Percentiles rank a stretch among this genome's conserved stretches.
phyloP scores from a whole-genome alignment of 2,797 vertebrate genomes.

The Chloroceryle amazona region DNA sequence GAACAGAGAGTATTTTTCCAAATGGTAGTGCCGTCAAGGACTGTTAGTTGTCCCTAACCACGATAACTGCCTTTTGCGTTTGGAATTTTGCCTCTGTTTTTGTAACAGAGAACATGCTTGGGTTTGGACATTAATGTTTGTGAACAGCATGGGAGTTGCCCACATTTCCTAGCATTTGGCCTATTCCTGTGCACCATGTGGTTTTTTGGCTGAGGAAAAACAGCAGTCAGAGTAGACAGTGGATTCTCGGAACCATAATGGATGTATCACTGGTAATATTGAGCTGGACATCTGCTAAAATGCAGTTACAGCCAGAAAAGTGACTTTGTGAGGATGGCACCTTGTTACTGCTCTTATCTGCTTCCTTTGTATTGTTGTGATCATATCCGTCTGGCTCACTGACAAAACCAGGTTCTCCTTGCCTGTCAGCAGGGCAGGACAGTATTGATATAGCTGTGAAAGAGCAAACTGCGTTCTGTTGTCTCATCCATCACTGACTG shows the following conservation, averaged over 20 bases:
- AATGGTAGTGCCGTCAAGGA: conserved; percentile 4
- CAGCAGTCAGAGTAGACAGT: not conserved
- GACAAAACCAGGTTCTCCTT: conserved; percentile 16
- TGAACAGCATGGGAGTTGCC: conserved; percentile 63
- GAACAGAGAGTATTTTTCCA: conserved; percentile 27
- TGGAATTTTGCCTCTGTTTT: conserved; percentile 68
- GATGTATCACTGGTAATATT: conserved; percentile 1
- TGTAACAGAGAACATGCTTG: conserved; percentile 50
- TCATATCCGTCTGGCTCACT: not conserved
- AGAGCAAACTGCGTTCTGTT: conserved; percentile 24
- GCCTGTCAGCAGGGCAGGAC: not conserved
- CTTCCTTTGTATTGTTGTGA: not conserved
- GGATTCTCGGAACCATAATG: conserved; percentile 41
- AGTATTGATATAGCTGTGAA: not conserved
- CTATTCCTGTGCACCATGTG: conserved; percentile 9
- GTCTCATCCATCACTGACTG: not conserved
- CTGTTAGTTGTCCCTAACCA: conserved; percentile 56
- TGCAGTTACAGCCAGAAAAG: not conserved
- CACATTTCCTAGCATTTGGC: conserved; percentile 68
- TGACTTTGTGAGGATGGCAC: not conserved
- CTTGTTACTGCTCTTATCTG: not conserved
- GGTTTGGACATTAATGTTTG: conserved; percentile 26
- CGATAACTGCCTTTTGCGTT: not conserved
- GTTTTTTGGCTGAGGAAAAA: conserved; percentile 41
- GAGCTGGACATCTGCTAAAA: conserved; percentile 70